Conservation (phyloP, 2,797 vertebrate species). For the Lepus oiostolus region DNA sequence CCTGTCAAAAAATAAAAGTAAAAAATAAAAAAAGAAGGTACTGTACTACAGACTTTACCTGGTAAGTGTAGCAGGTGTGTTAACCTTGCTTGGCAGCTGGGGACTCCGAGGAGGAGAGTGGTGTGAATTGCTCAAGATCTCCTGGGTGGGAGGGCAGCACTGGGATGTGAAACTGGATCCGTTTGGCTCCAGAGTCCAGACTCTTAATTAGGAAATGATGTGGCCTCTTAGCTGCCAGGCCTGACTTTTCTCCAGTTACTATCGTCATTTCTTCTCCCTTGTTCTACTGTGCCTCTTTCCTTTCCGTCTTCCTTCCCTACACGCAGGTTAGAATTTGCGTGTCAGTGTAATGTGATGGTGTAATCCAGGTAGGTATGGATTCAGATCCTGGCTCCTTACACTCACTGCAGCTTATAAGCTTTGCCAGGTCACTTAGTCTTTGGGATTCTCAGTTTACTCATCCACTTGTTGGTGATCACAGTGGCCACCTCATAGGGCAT, state of each 20-base stretch:
- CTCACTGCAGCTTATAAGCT: not conserved
- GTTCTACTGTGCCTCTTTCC: not conserved
- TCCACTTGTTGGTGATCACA: not conserved
- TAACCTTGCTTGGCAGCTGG: not conserved
- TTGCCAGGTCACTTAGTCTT: not conserved
- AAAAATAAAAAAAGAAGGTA: not conserved
- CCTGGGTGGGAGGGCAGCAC: not conserved
- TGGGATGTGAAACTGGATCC: not conserved
- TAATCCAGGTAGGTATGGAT: not conserved
- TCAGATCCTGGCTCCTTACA: not conserved
- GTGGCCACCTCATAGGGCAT: not conserved
- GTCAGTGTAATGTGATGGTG: not conserved
- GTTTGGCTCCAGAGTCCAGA: conserved; percentile 2
- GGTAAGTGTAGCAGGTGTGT: not conserved
- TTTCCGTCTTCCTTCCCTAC: not conserved
- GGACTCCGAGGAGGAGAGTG: not conserved
- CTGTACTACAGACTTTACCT: not conserved
- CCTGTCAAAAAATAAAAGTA: too few species aligned
- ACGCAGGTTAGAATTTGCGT: not conserved
- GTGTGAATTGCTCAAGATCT: not conserved
- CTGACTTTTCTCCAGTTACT: not conserved
- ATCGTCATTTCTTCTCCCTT: not conserved
- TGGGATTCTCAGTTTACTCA: conserved; percentile 7
- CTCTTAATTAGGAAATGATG: not conserved
- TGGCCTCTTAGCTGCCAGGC: not conserved